These are phyloP conservation scores for Eristalinus aeneus DNA, from an alignment of 2,888 invertebrate species.

Conservation along the genomic window DNA sequence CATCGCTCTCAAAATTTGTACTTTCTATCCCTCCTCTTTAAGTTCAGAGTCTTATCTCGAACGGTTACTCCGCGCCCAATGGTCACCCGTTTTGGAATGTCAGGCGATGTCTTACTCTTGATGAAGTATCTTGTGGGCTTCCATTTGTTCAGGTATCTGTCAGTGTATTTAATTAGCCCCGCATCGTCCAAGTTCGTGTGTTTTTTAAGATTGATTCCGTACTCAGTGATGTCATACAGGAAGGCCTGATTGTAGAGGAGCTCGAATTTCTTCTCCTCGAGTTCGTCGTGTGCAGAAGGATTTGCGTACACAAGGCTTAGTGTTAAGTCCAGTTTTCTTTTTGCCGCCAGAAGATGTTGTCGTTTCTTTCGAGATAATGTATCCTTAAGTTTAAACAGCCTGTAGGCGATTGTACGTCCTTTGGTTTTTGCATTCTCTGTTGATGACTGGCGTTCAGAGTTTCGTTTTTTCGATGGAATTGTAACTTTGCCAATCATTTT, in stretches of 20 bases:
- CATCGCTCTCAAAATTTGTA: neutral
- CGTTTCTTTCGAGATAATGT: neutral
- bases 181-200: neutral
- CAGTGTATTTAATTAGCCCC: neutral
- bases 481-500: neutral
- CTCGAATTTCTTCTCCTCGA: neutral
- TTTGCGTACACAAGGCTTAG: neutral
- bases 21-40: neutral
- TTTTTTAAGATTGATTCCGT: neutral
- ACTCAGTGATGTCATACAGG: neutral
- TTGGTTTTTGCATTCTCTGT: neutral
- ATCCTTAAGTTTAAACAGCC: neutral
- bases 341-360: neutral
- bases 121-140: neutral
- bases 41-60: neutral
- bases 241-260: neutral
- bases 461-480: neutral
- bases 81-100: neutral
- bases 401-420: neutral
- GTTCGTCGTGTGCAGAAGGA: neutral
- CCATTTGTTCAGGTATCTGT: neutral
- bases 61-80: neutral
- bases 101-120: neutral
- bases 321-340: neutral
- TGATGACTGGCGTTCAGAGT: neutral